Base-by-base conservation (phyloP, 2,797 vertebrate species). In the Anas acuta region DNA sequence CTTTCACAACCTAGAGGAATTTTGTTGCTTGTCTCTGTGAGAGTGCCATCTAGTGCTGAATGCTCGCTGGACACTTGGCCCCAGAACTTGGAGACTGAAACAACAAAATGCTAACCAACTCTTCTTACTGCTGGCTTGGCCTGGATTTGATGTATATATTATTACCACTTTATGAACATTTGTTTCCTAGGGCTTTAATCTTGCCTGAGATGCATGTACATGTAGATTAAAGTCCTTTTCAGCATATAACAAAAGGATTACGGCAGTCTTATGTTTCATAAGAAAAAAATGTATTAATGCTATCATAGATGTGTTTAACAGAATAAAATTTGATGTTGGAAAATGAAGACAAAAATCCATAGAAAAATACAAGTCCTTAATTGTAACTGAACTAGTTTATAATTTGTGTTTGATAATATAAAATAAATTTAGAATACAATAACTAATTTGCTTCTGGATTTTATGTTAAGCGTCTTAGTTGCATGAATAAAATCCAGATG, bases 11-110 rank as follows among this genome's bases (percentile, higher is more conserved):
- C 14, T n/a, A 51, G 28, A 53, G 22, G 35, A 14, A 12, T 60
- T 80, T 51, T 39, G 13, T 60, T 69, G 30, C 49, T 80, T 7
- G 12, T 85, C 35, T 78, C 72, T 87, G 6, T 89, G 84, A 94
- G 84, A 26, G 37, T 57, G 84, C 89, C 91, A 95, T 92, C 89
- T 96, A 85, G 92, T 91, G 95, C 93, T 82, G 43, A 83, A 65
- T 77, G 65, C 22, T 87, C 35, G 45, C 39, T 43, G 57, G 5
- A 7, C 13, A 3, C 54, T 80, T 81, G n/a, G 20, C 72, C 80
- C 0, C 28, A 73, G 35, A 21, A 49, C 32, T 49, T 85, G 32
- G 57, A 60, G 35, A 23, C 2, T 18, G 37, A 80, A 81, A 25
- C 51, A 62, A 21, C 43, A n/a, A 81, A 90, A 60, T 19, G 30